phyloP scores from a whole-genome alignment of 2,888 invertebrate genomes.

The Lamproptera curius region DNA sequence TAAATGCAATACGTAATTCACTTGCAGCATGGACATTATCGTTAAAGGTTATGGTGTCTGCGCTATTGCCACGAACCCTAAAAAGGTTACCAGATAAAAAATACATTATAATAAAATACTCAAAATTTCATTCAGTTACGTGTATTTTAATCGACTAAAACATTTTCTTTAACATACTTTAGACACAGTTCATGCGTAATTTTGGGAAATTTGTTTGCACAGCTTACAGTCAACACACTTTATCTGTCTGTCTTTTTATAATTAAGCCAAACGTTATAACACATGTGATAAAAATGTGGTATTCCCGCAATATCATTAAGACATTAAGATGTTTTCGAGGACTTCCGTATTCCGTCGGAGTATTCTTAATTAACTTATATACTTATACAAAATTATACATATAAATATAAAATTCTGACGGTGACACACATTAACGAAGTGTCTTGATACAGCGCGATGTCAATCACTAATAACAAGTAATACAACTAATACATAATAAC shows the following conservation, averaged over 20 bases:
- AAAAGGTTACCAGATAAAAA: too few relatives aligned
- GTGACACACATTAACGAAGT: background rate
- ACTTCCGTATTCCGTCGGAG: slow-evolving; percentile 6
- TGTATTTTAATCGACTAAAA: too few relatives aligned
- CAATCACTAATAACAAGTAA: background rate
- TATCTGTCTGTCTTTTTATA: background rate
- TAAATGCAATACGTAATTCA: too few relatives aligned
- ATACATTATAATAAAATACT: too few relatives aligned
- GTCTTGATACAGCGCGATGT: background rate
- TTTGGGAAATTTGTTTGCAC: slow-evolving; percentile 2
- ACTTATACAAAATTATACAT: background rate
- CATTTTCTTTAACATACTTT: background rate
- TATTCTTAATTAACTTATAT: background rate
- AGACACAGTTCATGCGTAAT: background rate
- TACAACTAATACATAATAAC: background rate
- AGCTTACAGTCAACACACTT: slow-evolving; percentile 3
- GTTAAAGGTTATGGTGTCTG: too few relatives aligned
- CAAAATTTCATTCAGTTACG: too few relatives aligned
- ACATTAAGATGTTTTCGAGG: slow-evolving; percentile 4
- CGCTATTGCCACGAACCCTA: too few relatives aligned
- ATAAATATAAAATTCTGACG: background rate
- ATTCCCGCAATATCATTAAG: slow-evolving; percentile 1
- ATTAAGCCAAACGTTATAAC: background rate
- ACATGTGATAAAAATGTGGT: slow-evolving; percentile 7
- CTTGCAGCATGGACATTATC: too few relatives aligned